Conservation (phyloP, 2,797 vertebrate genomes). For the Borostomias antarcticus region DNA sequence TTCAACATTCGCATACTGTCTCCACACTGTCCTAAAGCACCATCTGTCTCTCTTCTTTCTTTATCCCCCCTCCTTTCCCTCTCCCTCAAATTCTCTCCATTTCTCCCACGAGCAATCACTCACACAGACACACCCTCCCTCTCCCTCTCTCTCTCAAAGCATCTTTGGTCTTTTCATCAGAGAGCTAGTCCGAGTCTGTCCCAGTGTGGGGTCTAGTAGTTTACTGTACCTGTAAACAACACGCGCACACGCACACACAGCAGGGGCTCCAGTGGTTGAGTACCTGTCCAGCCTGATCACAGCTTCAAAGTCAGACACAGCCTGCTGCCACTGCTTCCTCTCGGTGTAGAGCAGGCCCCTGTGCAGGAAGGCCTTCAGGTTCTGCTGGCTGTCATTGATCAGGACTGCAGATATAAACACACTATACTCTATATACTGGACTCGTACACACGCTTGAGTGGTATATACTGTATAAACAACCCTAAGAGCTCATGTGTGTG, state of each 20-base stretch:
- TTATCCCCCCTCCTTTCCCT: neutral
- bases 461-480: neutral
- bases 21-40: neutral
- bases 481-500: no score
- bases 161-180: neutral
- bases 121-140: no score
- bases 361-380: conserved; percentile 74
- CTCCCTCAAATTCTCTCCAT: neutral
- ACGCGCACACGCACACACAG: neutral
- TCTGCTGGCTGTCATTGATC: conserved; percentile 73
- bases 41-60: no score
- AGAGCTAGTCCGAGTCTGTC: neutral
- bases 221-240: neutral
- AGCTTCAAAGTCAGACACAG: conserved; percentile 77
- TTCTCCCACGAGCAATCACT: neutral
- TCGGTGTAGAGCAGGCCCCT: conserved; percentile 76
- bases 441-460: conserved; percentile 5
- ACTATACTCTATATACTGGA: neutral
- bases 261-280: neutral
- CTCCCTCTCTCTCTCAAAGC: conserved; percentile 3
- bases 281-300: conserved; percentile 79
- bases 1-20: neutral
- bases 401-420: conserved; percentile 63
- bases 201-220: neutral
- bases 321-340: conserved; percentile 65